A percentile compares a stretch with the other conserved stretches of the same genome.
Evolutionary conservation across 2,888 invertebrate species (phyloP).

Genomic region (Parnassius mnemosyne): DNA sequence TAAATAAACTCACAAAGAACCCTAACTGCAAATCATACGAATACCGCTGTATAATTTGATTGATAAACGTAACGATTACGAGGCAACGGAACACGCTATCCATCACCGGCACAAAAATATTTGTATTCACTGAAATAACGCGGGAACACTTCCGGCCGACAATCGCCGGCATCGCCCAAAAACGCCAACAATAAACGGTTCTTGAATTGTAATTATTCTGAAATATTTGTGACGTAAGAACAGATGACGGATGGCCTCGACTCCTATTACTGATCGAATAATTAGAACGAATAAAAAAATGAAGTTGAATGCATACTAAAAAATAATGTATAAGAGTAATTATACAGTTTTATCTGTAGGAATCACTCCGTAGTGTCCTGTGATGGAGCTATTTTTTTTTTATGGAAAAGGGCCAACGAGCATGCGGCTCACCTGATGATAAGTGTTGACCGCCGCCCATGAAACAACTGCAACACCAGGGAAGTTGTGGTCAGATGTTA

Average conservation of each 20-base stretch:
- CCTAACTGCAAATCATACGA: too few relatives aligned
- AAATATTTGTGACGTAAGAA: conserved; percentile 31
- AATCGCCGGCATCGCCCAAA: conserved; percentile 35
- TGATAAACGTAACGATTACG: conserved; percentile 20
- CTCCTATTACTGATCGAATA: conserved; percentile 14
- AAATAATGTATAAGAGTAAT: too few relatives aligned
- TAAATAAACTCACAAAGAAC: too few relatives aligned
- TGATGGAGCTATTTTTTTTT: too few relatives aligned
- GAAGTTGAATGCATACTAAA: not conserved
- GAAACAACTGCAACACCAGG: too few relatives aligned
- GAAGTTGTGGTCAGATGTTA: too few relatives aligned
- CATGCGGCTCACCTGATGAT: too few relatives aligned
- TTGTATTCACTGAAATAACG: conserved; percentile 52
- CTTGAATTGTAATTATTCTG: conserved; percentile 37
- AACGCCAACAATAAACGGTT: conserved; percentile 48
- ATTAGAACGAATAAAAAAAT: conserved; percentile 9
- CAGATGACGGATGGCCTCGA: conserved; percentile 18
- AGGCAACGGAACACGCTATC: conserved; percentile 42
- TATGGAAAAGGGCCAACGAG: too few relatives aligned
- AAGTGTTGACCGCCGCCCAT: too few relatives aligned
- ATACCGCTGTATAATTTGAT: not conserved
- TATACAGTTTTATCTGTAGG: too few relatives aligned
- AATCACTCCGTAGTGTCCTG: too few relatives aligned
- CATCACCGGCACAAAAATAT: conserved; percentile 69
- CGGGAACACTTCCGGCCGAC: conserved; percentile 46